Conservation (phyloP, 92 coral and sea anemone species). For the Micromussa lordhowensis region DNA sequence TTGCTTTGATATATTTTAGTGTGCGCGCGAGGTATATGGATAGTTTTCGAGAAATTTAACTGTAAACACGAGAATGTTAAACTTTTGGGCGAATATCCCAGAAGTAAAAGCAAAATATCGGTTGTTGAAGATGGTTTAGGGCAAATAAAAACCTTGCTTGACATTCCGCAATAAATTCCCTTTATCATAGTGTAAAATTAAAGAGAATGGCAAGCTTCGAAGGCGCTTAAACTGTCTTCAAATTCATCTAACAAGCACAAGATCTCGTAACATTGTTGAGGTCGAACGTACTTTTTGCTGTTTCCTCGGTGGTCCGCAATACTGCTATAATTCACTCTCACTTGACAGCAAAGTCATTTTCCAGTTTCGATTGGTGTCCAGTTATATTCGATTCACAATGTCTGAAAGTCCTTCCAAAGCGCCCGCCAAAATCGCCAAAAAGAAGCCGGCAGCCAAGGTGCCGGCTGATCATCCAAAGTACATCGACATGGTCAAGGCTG, state of each 20-base stretch:
- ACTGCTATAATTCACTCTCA: neutral
- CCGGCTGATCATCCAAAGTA: slow-evolving; percentile 68
- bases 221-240: neutral
- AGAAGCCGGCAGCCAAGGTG: slow-evolving; percentile 67
- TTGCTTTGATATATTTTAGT: neutral
- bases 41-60: slow-evolving; percentile 1
- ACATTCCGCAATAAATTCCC: neutral
- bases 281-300: neutral
- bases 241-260: slow-evolving; percentile 52
- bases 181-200: neutral
- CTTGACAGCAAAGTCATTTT: neutral
- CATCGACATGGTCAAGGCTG: slow-evolving; percentile 73
- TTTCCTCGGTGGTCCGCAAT: slow-evolving; percentile 73
- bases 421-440: slow-evolving; percentile 7
- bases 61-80: neutral
- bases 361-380: neutral
- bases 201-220: neutral
- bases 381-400: neutral
- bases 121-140: neutral
- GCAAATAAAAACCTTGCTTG: neutral
- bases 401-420: slow-evolving; percentile 23
- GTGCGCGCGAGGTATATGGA: neutral
- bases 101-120: slow-evolving; percentile 8
- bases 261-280: neutral
- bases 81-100: neutral